Conservation (phyloP, 1,140 invertebrate genomes). For the Eriocheir sinensis region DNA sequence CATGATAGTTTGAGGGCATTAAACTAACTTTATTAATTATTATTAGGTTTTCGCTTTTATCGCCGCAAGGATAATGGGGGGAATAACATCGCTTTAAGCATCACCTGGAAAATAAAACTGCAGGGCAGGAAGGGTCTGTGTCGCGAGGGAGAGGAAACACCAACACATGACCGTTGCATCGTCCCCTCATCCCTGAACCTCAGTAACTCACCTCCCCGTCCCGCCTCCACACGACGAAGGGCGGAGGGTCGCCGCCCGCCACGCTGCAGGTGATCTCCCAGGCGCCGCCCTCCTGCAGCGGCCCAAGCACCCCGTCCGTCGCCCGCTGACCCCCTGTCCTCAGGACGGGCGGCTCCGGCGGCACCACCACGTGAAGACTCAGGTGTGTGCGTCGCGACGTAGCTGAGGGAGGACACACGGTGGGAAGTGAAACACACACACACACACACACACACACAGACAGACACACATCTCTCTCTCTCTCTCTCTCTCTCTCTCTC, state of each 20-base stretch:
- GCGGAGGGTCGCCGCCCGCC: conserved; percentile 53
- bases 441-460: background rate
- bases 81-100: background rate
- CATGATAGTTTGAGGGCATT: background rate
- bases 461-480: background rate
- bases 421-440: background rate
- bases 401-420: conserved; percentile 37
- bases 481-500: conserved; percentile 30
- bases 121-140: background rate
- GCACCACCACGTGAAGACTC: conserved; percentile 65
- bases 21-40: conserved; percentile 17
- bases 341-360: conserved; percentile 41
- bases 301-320: conserved; percentile 60
- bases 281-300: conserved; percentile 42
- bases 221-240: conserved; percentile 51
- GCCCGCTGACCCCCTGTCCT: conserved; percentile 50
- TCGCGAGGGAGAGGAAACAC: background rate
- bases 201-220: conserved; percentile 54
- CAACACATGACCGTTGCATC: no score
- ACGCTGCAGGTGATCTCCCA: conserved; percentile 65
- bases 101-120: background rate
- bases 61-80: background rate
- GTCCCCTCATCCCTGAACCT: no score
- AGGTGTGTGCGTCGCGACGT: conserved; percentile 58
- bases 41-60: background rate